Conservation (phyloP, 2,797 vertebrate genomes). For the Hydrocynus forskahlii region DNA sequence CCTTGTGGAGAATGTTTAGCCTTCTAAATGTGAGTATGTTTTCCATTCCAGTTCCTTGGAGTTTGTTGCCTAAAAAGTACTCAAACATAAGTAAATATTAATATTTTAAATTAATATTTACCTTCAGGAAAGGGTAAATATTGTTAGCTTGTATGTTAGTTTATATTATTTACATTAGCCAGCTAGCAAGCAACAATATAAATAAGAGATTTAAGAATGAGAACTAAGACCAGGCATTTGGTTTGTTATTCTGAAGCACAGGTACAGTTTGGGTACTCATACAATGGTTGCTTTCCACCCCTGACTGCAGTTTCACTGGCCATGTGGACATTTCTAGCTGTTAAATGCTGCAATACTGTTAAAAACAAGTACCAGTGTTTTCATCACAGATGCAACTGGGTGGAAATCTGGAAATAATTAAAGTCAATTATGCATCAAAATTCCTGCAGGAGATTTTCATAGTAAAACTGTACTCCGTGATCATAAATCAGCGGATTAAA, state of each 20-base stretch:
- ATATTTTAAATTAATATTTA: too few relatives aligned
- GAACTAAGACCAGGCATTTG: too few relatives aligned
- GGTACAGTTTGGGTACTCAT: too few relatives aligned
- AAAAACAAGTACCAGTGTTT: conserved; percentile 24
- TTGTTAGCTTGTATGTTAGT: too few relatives aligned
- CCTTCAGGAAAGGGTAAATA: too few relatives aligned
- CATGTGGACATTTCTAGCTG: not conserved
- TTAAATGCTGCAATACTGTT: not conserved
- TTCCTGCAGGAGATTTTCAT: conserved; percentile 62
- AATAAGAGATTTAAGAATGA: too few relatives aligned
- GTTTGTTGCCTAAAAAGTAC: not conserved
- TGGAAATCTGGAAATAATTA: conserved; percentile 44
- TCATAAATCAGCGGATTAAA: conserved; percentile 57
- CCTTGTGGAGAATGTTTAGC: too few relatives aligned
- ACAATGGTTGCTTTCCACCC: not conserved
- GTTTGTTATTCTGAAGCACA: too few relatives aligned
- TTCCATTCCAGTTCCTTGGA: too few relatives aligned
- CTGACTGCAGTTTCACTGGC: not conserved
- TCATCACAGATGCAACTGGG: not conserved
- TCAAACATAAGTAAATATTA: not conserved
- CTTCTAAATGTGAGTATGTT: too few relatives aligned
- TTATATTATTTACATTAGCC: too few relatives aligned
- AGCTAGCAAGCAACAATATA: too few relatives aligned
- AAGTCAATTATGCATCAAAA: conserved; percentile 45
- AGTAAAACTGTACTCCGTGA: conserved; percentile 57